Evolutionary conservation across 2,888 invertebrate genomes (phyloP), one percentile per base, ranked within the genome.

Genomic region (Teinopalpus imperialis): DNA sequence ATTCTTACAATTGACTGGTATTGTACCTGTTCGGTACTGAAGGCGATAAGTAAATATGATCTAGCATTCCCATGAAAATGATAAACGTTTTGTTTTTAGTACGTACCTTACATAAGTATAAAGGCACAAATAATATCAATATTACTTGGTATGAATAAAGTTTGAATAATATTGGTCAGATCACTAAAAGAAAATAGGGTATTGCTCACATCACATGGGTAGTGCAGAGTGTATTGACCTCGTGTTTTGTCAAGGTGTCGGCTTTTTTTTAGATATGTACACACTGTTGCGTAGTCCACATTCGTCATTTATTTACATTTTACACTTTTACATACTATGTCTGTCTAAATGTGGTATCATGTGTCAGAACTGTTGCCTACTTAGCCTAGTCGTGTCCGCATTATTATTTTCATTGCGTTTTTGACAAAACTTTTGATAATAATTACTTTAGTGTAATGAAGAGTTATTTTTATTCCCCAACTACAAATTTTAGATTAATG

Each of bases 171-270:
- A 35, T 43, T 48, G 9, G 48, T 37, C 49, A 49, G 31, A 42
- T 47, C 8, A 23, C 12, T 7, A 5, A 47, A 13, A 41, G 34
- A 30, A 32, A 52, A 51, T 49, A 49, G 52, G 52, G 49, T 66
- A 71, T 67, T 72, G 66, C 67, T 72, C 67, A 73, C 74, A 82
- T 85, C 86, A 85, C 86, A 87, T 86, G 86, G 78, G 71, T 72
- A 71, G 58, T 61, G 74, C 74, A 69, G 83, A 83, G 88, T 87
- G 87, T 88, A 88, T 85, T 88, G 87, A 87, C 87, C 88, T 88
- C 87, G 85, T 87, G 86, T 87, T 86, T 87, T 87, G 87, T 87
- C 87, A 88, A 88, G 87, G 87, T 87, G 86, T 87, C 87, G 77
- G 85, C 83, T 83, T 87, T 87, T 63, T 83, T 87, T 86, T 86